Conservation (phyloP, 2,888 invertebrate species). For the Platynereis dumerilii region DNA sequence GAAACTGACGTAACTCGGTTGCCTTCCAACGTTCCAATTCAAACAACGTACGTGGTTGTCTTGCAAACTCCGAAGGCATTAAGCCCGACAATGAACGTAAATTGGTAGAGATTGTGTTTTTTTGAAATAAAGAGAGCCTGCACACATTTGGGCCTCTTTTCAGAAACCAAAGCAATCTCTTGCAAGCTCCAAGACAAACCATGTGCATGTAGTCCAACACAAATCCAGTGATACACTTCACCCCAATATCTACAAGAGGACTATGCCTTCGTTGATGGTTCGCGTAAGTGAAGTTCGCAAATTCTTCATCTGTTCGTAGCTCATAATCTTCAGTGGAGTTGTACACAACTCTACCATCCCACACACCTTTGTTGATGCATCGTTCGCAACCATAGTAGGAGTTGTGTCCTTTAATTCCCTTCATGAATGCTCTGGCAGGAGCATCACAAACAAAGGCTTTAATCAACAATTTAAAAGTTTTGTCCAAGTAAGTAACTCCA, state of each 20-base stretch:
- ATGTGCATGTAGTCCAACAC: constrained; percentile 47
- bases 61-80: no score
- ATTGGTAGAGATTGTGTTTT: no score
- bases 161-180: constrained; percentile 44
- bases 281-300: constrained; percentile 7
- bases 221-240: constrained; percentile 27
- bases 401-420: constrained; percentile 28
- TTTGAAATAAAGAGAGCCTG: no score
- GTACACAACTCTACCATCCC: constrained; percentile 9
- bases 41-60: no score
- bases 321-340: constrained; percentile 9
- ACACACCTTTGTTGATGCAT: constrained; percentile 17
- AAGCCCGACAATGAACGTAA: no score
- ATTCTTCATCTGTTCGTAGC: constrained; percentile 24
- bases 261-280: constrained; percentile 26
- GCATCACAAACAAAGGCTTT: constrained; percentile 34
- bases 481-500: constrained; percentile 1
- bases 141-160: constrained; percentile 36
- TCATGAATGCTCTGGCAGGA: constrained; percentile 31
- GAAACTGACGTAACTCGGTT: no score
- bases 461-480: constrained; percentile 4
- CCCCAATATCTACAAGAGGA: constrained; percentile 28
- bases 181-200: constrained; percentile 51
- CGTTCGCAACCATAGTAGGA: constrained; percentile 29
- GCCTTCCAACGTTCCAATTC: no score